These are phyloP conservation scores for Latrodectus elegans DNA, from an alignment of 2,888 invertebrate species.

Conservation along the genomic window DNA sequence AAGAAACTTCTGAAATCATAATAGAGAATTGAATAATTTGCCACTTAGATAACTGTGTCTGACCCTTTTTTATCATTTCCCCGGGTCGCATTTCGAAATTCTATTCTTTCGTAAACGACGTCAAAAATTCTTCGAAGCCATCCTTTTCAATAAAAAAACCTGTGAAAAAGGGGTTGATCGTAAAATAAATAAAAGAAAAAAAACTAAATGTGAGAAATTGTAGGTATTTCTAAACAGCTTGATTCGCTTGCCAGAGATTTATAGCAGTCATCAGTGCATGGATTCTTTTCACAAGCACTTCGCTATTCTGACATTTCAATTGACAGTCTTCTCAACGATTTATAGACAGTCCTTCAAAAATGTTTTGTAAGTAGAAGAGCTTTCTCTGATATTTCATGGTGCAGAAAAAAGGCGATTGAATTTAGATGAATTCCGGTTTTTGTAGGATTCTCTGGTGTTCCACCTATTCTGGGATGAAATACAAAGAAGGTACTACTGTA, in stretches of 20 bases:
- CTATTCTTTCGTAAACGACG: conserved; percentile 21
- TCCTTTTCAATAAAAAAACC: conserved; percentile 33
- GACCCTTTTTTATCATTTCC: conserved; percentile 36
- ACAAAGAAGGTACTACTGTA: no score
- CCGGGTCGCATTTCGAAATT: conserved; percentile 15
- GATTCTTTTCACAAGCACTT: conserved; percentile 29
- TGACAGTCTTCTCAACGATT: conserved; percentile 34
- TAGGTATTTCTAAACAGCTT: conserved; percentile 47
- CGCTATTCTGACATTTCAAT: conserved; percentile 23
- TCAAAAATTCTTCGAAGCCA: conserved; percentile 28
- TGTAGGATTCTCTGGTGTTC: no score
- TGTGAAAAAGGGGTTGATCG: conserved; percentile 14
- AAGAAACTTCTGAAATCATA: conserved; percentile 42
- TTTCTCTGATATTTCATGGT: not conserved
- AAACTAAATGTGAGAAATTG: conserved; percentile 44
- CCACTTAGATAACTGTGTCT: conserved; percentile 46
- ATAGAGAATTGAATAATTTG: conserved; percentile 58
- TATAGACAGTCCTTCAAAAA: conserved; percentile 27
- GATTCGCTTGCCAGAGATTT: conserved; percentile 50
- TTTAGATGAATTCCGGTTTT: no score
- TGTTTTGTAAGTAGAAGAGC: conserved; percentile 39
- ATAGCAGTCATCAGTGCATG: conserved; percentile 33
- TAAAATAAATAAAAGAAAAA: conserved; percentile 18
- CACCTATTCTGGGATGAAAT: no score
- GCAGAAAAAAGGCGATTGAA: no score